phyloP scores from a whole-genome alignment of 1,140 invertebrate genomes.

The Apis laboriosa region DNA sequence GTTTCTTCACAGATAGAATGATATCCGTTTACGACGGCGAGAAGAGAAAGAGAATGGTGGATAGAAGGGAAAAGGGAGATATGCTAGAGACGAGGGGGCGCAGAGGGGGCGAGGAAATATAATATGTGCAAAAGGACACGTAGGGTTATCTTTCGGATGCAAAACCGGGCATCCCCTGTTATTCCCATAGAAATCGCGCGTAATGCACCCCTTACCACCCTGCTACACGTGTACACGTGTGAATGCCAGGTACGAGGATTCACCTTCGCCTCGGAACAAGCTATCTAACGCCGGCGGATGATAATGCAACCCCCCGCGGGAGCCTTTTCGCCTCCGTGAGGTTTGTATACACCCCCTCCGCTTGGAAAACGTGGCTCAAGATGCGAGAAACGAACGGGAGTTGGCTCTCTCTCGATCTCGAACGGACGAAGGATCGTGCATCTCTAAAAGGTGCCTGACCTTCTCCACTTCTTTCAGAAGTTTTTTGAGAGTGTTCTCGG shows the following conservation, averaged over 20 bases:
- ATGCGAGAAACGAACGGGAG: conserved; percentile 24
- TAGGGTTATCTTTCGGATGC: conserved; percentile 69
- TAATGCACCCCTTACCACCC: conserved; percentile 45
- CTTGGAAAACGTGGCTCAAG: conserved; percentile 17
- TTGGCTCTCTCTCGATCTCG: neutral
- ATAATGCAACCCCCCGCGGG: conserved; percentile 68
- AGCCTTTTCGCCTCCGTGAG: conserved; percentile 62
- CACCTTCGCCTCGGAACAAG: conserved; percentile 53
- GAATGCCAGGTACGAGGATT: conserved; percentile 17
- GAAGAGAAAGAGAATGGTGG: neutral
- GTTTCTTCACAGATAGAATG: neutral
- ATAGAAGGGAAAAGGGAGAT: conserved; percentile 1
- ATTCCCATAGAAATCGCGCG: conserved; percentile 70
- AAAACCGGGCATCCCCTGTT: conserved; percentile 47
- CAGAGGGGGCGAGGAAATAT: neutral
- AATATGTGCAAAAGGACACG: conserved; percentile 21
- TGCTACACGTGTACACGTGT: conserved; percentile 55
- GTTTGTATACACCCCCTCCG: conserved; percentile 25
- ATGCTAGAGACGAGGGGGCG: neutral
- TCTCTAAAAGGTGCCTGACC: too few species aligned
- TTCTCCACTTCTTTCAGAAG: too few species aligned
- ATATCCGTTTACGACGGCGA: neutral
- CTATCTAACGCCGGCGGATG: conserved; percentile 61
- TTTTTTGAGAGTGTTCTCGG: too few species aligned
- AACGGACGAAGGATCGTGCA: neutral